A percentile compares a stretch with the other conserved stretches of the same genome.
Evolutionary conservation across 1,140 invertebrate genomes (phyloP).

Genomic region (Ostrea denselamellosa): DNA sequence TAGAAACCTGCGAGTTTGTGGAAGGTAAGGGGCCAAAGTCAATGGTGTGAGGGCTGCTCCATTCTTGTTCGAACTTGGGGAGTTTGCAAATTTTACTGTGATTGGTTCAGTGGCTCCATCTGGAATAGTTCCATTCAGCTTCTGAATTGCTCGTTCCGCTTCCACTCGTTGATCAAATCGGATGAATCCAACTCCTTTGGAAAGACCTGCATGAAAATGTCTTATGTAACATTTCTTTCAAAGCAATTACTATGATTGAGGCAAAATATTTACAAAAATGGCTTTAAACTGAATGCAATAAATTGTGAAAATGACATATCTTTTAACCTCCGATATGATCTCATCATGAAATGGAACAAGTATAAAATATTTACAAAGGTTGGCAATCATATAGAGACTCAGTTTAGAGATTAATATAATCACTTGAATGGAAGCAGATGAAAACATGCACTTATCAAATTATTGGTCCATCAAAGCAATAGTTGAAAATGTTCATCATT

Average conservation of each 20-base stretch:
- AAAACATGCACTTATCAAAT: conserved; percentile 31
- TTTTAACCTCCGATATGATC: background rate
- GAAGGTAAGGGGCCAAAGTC: conserved; percentile 88
- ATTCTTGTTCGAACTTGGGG: conserved; percentile 78
- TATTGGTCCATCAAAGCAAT: conserved; percentile 24
- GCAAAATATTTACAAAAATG: background rate
- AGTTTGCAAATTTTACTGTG: conserved; percentile 99
- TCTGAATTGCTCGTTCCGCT: conserved; percentile 98
- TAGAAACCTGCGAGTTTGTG: conserved; percentile 86
- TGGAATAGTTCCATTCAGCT: conserved; percentile 97
- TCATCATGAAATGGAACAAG: conserved; percentile 10
- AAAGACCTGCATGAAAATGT: conserved; percentile 85
- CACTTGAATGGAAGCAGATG: conserved; percentile 32
- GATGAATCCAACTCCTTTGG: conserved; percentile 99
- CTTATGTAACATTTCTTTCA: background rate
- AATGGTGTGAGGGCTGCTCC: conserved; percentile 71
- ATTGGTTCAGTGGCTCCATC: conserved; percentile 95
- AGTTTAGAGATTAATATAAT: conserved; percentile 8
- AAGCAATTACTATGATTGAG: background rate
- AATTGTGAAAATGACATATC: background rate
- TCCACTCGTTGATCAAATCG: conserved; percentile 98
- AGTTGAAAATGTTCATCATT: conserved; percentile 20
- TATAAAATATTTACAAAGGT: conserved; percentile 6
- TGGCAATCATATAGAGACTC: background rate
- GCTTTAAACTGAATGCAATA: background rate